A percentile compares a stretch with the other conserved stretches of the same genome.
phyloP scores from a whole-genome alignment of 2,113 vertebrate species.

The Ondatra zibethicus region DNA sequence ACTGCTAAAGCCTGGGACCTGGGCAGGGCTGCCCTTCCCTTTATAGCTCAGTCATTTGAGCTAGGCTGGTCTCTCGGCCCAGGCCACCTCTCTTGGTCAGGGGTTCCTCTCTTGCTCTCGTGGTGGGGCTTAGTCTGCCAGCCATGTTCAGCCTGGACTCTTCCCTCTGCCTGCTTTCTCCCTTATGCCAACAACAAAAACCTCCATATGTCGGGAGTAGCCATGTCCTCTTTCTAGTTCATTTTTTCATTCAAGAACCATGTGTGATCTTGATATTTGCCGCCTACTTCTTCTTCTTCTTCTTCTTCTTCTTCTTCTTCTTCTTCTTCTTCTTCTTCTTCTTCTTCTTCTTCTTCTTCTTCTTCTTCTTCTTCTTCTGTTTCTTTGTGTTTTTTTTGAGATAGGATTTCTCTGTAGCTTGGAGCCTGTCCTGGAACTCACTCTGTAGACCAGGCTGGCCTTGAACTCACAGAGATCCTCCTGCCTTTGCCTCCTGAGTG shows the following conservation, averaged over 20 bases:
- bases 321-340: too few species aligned
- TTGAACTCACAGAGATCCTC: too few species aligned
- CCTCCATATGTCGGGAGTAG: not conserved
- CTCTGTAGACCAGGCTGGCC: too few species aligned
- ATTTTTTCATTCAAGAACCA: not conserved
- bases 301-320: too few species aligned
- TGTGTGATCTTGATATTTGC: not conserved
- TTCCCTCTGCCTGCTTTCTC: not conserved
- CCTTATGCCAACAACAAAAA: not conserved
- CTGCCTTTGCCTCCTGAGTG: too few species aligned
- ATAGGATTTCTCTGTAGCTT: too few species aligned
- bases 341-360: too few species aligned
- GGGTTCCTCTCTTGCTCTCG: not conserved
- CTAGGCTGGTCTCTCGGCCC: not conserved
- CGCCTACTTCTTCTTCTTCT: too few species aligned
- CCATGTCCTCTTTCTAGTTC: not conserved
- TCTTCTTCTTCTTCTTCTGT: too few species aligned
- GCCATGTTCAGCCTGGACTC: not conserved
- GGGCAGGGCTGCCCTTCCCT: not conserved
- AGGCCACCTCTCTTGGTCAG: not conserved
- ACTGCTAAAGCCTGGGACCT: not conserved
- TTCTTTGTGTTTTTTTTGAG: too few species aligned
- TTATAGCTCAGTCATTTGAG: not conserved
- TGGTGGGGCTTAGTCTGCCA: not conserved
- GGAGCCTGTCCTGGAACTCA: too few species aligned